Conservation (phyloP, 2,113 vertebrate species). For the Taxidea taxus region DNA sequence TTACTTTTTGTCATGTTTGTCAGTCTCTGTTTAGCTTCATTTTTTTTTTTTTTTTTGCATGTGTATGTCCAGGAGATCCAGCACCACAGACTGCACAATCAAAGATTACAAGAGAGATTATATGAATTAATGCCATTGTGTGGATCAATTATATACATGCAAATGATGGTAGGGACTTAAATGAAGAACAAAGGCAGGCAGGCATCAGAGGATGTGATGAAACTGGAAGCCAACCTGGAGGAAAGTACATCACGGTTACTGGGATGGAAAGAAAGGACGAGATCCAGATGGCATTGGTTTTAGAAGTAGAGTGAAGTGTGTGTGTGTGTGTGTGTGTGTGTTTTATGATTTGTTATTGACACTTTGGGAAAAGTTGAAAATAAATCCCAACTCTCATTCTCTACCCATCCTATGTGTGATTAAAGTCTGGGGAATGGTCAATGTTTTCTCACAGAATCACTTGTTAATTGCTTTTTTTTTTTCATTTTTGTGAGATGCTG, state of each 20-base stretch:
- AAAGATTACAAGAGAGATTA: not conserved
- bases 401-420: not conserved
- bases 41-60: not conserved
- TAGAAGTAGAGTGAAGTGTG: not conserved
- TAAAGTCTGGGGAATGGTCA: not conserved
- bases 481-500: not conserved
- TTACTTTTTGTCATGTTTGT: not conserved
- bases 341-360: slow-evolving; percentile 19
- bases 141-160: not conserved
- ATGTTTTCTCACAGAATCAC: slow-evolving; percentile 26
- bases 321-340: not conserved
- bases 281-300: not conserved
- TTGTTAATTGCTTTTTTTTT: not conserved
- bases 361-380: not conserved
- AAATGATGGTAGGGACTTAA: not conserved
- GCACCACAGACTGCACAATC: not conserved
- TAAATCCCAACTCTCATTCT: not conserved
- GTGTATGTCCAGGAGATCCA: not conserved
- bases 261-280: not conserved
- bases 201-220: not conserved
- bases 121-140: not conserved
- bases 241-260: not conserved
- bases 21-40: not conserved
- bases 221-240: not conserved
- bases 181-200: not conserved